Evolutionary conservation across 1,140 invertebrate genomes (phyloP), one percentile per base, ranked within the genome.

Genomic region (Meloidogyne chitwoodi): DNA sequence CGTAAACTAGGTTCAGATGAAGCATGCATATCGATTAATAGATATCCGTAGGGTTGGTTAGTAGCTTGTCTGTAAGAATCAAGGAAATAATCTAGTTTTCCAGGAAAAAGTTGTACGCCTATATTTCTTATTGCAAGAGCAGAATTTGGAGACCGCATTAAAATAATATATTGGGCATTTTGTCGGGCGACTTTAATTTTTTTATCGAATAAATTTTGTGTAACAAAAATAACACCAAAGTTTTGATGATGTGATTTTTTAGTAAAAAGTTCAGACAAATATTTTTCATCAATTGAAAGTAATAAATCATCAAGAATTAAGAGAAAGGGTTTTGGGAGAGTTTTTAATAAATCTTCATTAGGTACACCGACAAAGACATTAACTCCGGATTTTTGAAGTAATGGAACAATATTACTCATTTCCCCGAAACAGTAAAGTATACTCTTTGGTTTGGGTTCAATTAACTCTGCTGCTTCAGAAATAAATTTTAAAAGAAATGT

Each of bases 401-500:
- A 5, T 3, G 64, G 31, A 2, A 61, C 26, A 41, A 76, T 77
- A 19, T 8, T 77, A n/a, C 16, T 29, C 74, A 77, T 48, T 38
- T 77, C 75, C 1, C 75, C 75, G 24, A 61, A 76, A 14, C 29
- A 31, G 56, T 76, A 76, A n/a, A 76, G 27, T 2, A 77, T 27
- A 34, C 26, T 24, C 14, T 64, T 31, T 0, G 73, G 73, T 6
- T 14, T n/a, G 6, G 41, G 41, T 4, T 72, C 44, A n/a, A 75
- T 75, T 31, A 75, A 22, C 11, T 75, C 63, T 14, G 12, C 14
- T 1, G 63, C 2, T 16, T 75, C 29, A 11, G 63, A 29, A 27
- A 75, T 48, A 22, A 75, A 75, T 44, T 63, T 48, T 34, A 34
- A 2, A 6, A 75, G 22, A 16, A 48, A 75, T n/a, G 16, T 38